Evolutionary conservation across 1,140 invertebrate species (phyloP), one percentile per base, ranked within the genome.

Genomic region (Oppia nitens): DNA sequence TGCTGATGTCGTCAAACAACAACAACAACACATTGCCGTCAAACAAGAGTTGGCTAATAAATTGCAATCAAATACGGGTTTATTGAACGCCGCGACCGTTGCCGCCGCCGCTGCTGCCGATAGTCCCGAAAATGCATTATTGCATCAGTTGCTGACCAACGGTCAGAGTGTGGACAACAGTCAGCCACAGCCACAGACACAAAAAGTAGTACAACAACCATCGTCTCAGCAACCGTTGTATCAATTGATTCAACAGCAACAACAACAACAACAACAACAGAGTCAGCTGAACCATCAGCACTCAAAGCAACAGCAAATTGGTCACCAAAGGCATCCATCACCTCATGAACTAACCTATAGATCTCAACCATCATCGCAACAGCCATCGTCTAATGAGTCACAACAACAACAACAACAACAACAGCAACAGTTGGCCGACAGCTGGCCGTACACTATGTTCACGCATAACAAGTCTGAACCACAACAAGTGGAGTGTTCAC

Each of bases 401-500:
- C n/a, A 54, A 14, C 24, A 12, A 11, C 27, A 51, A 14, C n/a
- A 4, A 28, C 49, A 51, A 57, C n/a, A 47, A 24, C 12, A 20
- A 17, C n/a, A 60, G 17, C 11, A 23, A 24, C n/a, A n/a, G 20
- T 20, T 57, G 9, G 20, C 57, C 14, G 21, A 53, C 24, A 49
- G 14, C 21, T 32, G 24, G 28, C 40, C 55, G n/a, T 55, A n/a
- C 21, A 23, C 21, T 21, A 45, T 61, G 59, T 14, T 11, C 25
- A 20, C 32, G 29, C 3, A 11, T 61, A 20, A 59, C 60, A 63
- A 60, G 12, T 23, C 26, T 12, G 59, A 63, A 28, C 62, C 65
- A 25, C 74, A 75, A 69, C 87, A 86, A 25, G 89, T 93, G 24
- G 86, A 91, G 71, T 96, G 92, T 72, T 89, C 87, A 73, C 78